These are phyloP conservation scores for Heteropelma amictum DNA, from an alignment of 2,888 invertebrate genomes.

Conservation along the genomic window DNA sequence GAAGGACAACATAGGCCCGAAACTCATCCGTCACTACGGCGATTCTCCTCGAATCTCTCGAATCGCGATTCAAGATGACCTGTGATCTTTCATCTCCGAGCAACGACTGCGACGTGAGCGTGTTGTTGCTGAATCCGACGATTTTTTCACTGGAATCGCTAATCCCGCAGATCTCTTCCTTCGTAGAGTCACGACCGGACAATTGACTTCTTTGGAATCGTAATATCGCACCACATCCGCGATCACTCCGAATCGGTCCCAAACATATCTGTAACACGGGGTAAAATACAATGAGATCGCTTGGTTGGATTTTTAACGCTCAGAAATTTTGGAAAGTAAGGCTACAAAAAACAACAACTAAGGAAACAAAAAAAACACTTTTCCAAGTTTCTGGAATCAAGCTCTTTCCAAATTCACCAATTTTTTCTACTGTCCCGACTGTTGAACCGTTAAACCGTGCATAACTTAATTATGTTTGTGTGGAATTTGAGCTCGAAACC, in stretches of 20 bases:
- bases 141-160: slow-evolving; percentile 10
- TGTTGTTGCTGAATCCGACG: slow-evolving; percentile 3
- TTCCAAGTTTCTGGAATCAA: no score
- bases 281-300: background rate
- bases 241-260: slow-evolving; percentile 56
- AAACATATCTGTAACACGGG: slow-evolving; percentile 62
- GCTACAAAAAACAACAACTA: background rate
- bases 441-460: no score
- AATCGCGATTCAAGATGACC: background rate
- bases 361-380: no score
- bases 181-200: slow-evolving; percentile 26
- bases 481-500: no score
- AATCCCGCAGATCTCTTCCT: background rate
- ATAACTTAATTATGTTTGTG: no score
- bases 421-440: no score
- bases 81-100: background rate
- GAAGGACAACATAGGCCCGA: no score
- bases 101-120: background rate
- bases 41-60: slow-evolving; percentile 16
- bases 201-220: slow-evolving; percentile 50
- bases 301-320: background rate
- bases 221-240: slow-evolving; percentile 50
- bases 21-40: background rate
- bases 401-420: no score
- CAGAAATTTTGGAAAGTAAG: background rate